These are phyloP conservation scores for Megathymus violae DNA, from an alignment of 1,140 invertebrate species.

Conservation along the genomic window DNA sequence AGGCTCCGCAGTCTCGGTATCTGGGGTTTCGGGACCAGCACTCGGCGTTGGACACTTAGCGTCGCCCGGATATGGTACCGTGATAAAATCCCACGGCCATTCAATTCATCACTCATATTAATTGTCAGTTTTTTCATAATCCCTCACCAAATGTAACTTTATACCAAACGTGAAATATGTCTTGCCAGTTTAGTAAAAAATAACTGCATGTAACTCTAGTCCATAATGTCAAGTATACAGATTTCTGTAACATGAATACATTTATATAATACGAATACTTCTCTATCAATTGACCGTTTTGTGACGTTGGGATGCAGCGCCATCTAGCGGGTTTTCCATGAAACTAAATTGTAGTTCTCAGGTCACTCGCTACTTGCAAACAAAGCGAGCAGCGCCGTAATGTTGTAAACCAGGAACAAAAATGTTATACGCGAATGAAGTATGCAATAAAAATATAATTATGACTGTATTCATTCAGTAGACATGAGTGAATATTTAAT, in stretches of 20 bases:
- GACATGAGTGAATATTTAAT: no score
- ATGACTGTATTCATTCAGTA: no score
- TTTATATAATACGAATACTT: no score
- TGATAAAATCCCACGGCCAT: constrained; percentile 13
- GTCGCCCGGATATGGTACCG: not conserved
- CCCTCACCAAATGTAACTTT: constrained; percentile 22
- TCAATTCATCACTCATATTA: constrained; percentile 23
- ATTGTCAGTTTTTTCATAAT: not conserved
- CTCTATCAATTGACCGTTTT: no score
- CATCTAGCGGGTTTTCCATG: no score
- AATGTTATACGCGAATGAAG: no score
- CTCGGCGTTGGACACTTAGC: constrained; percentile 18
- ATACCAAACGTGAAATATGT: constrained; percentile 19
- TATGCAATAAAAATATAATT: no score
- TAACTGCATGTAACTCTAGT: constrained; percentile 22
- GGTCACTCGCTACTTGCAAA: no score
- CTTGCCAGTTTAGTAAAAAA: constrained; percentile 8
- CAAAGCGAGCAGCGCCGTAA: no score
- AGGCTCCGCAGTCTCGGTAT: constrained; percentile 4
- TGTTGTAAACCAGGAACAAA: no score
- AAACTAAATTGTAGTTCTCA: no score
- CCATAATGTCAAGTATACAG: constrained; percentile 14
- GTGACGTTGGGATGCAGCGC: no score
- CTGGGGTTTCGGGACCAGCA: constrained; percentile 9
- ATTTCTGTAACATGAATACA: not conserved